Base-by-base conservation (phyloP, 2,113 vertebrate genomes). In the Silurus asotus region DNA sequence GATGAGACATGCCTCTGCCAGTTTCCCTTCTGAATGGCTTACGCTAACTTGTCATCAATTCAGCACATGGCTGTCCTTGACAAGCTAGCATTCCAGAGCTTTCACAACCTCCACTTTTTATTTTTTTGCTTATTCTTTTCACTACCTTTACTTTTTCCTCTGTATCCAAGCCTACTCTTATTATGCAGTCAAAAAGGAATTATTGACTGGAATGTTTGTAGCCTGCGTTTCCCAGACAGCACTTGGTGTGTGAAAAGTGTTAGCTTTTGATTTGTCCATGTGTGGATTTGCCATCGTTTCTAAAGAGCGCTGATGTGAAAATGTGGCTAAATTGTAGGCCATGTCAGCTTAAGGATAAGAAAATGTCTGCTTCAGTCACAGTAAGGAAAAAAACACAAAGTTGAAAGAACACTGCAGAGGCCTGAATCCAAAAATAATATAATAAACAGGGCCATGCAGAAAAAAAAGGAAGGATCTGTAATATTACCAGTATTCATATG, bases 11-110 rank as follows among this genome's bases (percentile, higher is more conserved):
- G 84, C 53, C 78, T 77, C 59, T 70, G 84, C 78, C 80, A 83
- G 64, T 49, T 81, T 88, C 61, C 55, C 48, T 84, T 79, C 72
- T 69, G 81, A 65, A 83, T 87, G 86, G 75, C 48, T 59, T 79
- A 70, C 0, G 6, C 25, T 11, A 59, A 53, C 70, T 62, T 84
- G 48, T 78, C 69, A 14, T 64, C 84, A 45, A 72, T 81, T 45
- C 62, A 72, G 81, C n/a, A 45, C 25, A 5, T 75, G n/a, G 37
- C 17, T 45, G 20, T 48, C 70, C 70, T 74, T 83, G 84, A 88
- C 80, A 82, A 67, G 53, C 58, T 51, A 74, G 59, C 67, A 79
- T 88, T 88, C 62, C 80, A 82, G 77, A 83, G 56, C 70, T 48
- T 74, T 49, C 70, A 74, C 8, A 45, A 17, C 28, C 4, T 23